Evolutionary conservation across 2,113 vertebrate genomes (phyloP).

Genomic region (Gambusia affinis): DNA sequence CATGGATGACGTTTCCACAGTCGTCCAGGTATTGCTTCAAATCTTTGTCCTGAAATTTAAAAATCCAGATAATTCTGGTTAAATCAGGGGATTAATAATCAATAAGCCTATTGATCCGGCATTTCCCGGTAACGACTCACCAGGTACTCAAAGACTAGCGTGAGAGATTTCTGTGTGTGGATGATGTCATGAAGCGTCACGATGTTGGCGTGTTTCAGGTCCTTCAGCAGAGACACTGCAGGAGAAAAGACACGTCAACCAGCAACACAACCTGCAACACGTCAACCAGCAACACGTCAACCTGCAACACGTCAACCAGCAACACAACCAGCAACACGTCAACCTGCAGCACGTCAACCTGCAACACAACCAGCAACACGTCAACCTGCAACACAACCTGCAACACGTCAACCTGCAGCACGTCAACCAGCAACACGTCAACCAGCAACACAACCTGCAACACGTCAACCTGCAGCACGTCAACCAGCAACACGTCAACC

Average conservation of each 20-base stretch:
- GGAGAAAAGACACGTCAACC: neutral
- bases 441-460: too few species aligned
- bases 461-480: too few species aligned
- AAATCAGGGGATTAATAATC: neutral
- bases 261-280: too few species aligned
- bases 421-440: too few species aligned
- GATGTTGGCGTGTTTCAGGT: conserved; percentile 84
- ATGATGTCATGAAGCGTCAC: conserved; percentile 85
- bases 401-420: too few species aligned
- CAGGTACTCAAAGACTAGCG: conserved; percentile 84
- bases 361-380: too few species aligned
- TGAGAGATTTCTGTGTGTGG: conserved; percentile 84
- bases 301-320: too few species aligned
- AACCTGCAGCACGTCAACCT: too few species aligned
- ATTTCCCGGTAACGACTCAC: conserved; percentile 55
- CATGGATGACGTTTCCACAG: conserved; percentile 88
- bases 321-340: too few species aligned
- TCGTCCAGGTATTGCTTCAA: conserved; percentile 93
- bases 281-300: too few species aligned
- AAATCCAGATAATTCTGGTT: neutral
- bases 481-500: too few species aligned
- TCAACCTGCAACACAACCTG: too few species aligned
- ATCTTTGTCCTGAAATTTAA: conserved; percentile 87
- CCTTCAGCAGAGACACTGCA: conserved; percentile 82
- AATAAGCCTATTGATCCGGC: neutral